phyloP scores from a whole-genome alignment of 1,140 invertebrate genomes.

The Megathymus violae region DNA sequence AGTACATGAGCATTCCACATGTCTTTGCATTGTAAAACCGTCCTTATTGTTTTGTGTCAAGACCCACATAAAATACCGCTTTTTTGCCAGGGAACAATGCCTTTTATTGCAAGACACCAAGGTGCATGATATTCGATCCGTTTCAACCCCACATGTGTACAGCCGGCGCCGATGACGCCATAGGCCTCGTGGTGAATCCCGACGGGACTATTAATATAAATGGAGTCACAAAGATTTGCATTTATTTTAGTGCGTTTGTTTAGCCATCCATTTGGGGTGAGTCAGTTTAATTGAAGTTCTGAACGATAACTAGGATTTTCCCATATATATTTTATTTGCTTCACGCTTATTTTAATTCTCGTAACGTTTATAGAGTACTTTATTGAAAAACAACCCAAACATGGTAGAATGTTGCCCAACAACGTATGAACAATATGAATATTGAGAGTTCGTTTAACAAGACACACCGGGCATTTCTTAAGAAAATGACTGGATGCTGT shows the following conservation, averaged over 20 bases:
- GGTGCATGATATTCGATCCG: neutral
- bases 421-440: no score
- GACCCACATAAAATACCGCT: neutral
- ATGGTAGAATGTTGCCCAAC: no score
- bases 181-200: constrained; percentile 1
- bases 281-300: neutral
- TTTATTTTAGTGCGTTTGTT: constrained; percentile 2
- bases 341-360: no score
- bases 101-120: neutral
- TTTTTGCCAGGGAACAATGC: neutral
- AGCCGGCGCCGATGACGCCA: constrained; percentile 11
- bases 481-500: no score
- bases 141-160: constrained; percentile 9
- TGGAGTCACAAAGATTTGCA: constrained; percentile 5
- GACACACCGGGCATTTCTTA: no score
- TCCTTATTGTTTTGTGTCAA: neutral
- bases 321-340: no score
- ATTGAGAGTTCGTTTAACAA: no score
- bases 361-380: no score
- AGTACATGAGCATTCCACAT: no score
- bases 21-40: no score
- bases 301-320: no score
- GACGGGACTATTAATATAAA: constrained; percentile 3
- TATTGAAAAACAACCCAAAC: no score
- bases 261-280: neutral